Evolutionary conservation across 2,797 vertebrate species (phyloP).

Genomic region (Gila robusta): DNA sequence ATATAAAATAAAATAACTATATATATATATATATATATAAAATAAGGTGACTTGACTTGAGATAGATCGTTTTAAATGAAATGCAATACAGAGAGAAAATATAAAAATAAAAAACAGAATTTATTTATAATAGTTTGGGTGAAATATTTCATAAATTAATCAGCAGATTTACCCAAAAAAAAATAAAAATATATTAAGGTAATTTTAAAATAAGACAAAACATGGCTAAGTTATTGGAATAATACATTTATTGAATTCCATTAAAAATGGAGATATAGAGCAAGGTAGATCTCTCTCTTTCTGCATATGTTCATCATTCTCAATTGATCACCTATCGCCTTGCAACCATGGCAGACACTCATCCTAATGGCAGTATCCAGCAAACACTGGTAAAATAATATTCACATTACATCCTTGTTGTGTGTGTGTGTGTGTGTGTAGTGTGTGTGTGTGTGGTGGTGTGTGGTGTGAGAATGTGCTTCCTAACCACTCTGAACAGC

Average conservation of each 20-base stretch:
- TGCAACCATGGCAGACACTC: no score
- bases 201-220: background rate
- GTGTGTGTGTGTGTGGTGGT: background rate
- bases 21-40: no score
- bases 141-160: background rate
- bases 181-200: background rate
- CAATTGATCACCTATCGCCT: slow-evolving; percentile 22
- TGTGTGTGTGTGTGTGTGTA: background rate
- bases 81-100: no score
- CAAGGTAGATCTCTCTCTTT: no score
- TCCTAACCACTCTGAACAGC: slow-evolving; percentile 4
- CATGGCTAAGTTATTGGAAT: background rate
- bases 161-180: background rate
- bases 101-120: no score
- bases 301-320: no score
- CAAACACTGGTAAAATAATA: slow-evolving; percentile 29
- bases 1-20: no score
- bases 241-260: background rate
- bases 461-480: background rate
- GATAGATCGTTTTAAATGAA: no score
- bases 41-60: no score
- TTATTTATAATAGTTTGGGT: background rate
- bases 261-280: background rate
- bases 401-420: slow-evolving; percentile 10
- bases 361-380: no score